Evolutionary conservation across 2,113 vertebrate species (phyloP).

Genomic region (Heptranchias perlo): DNA sequence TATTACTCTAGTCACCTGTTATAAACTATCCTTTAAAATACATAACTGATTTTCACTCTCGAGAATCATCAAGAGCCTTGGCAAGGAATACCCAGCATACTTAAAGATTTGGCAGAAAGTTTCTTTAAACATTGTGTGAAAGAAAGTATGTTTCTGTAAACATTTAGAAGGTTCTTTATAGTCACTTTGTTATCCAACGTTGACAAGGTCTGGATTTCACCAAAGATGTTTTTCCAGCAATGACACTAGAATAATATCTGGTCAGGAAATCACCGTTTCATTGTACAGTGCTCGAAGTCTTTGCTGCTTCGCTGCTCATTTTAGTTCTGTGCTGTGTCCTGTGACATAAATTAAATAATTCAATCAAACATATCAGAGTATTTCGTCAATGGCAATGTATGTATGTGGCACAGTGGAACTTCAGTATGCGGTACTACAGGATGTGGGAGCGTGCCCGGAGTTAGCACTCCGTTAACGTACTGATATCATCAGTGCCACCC

Average conservation of each 20-base stretch:
- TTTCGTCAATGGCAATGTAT: not conserved
- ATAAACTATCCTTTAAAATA: conserved; percentile 1
- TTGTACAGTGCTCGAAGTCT: not conserved
- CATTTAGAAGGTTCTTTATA: not conserved
- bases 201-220: conserved; percentile 12
- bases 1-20: not conserved
- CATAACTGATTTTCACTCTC: conserved; percentile 17
- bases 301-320: not conserved
- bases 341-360: not conserved
- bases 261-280: not conserved
- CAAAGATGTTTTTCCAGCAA: not conserved
- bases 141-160: not conserved
- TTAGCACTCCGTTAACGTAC: not conserved
- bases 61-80: not conserved
- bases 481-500: not conserved
- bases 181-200: not conserved
- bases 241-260: conserved; percentile 4
- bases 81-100: not conserved
- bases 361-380: not conserved
- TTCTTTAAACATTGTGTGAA: conserved; percentile 27
- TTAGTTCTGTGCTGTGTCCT: not conserved
- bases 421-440: not conserved
- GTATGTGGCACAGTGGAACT: not conserved
- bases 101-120: not conserved
- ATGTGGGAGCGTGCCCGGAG: not conserved